Evolutionary conservation across 30 jellyfish, hydroid and myxozoan species (phyloP), one percentile per base, ranked within the genome.

Genomic region (Morbakka virulenta): DNA sequence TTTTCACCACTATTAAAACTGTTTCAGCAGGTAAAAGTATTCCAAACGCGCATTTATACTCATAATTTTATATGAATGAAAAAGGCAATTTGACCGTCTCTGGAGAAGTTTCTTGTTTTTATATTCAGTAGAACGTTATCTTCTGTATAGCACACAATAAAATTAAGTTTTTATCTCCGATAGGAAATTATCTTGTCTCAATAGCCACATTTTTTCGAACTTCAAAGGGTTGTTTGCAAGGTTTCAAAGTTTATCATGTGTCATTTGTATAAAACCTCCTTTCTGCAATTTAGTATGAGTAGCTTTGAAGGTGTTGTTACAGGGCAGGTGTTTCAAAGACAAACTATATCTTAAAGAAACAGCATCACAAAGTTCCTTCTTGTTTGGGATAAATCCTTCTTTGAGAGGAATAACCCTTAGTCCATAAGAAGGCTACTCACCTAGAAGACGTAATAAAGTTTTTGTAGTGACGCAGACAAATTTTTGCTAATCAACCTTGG

Each of bases 191-290:
- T 28, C 12, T 6, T 35, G 83, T 70, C 21, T 71, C 83, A 35
- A 35, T 48, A 20, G 83, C 83, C 47, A 71, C 83, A 36, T 71
- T 73, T n/a, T n/a, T 73, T 62, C 77, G 53, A 1, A 73, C 77
- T 73, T 73, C 77, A 30, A 75, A 73, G 62, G 53, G 77, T 51
- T 50, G 47, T 4, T n/a, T 1, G 4, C n/a, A n/a, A n/a, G 77
- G 64, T 73, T 73, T 64, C 20, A 73, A 32, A 32, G 51, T 32
- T 52, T 35, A 51, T 73, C 77, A 51, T 73, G 85, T 31, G 76
- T 68, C 80, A 68, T 68, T 2, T 28, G 35, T 3, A 28, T 2
- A 35, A 11, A 33, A 25, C 73, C 74, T 68, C 80, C 80, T 25
- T 71, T 71, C 28, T n/a, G n/a, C n/a, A n/a, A n/a, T n/a, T n/a